Percentiles rank a stretch among this genome's conserved stretches.
phyloP scores from a whole-genome alignment of 2,888 invertebrate genomes.

The Sarcophaga caerulescens region DNA sequence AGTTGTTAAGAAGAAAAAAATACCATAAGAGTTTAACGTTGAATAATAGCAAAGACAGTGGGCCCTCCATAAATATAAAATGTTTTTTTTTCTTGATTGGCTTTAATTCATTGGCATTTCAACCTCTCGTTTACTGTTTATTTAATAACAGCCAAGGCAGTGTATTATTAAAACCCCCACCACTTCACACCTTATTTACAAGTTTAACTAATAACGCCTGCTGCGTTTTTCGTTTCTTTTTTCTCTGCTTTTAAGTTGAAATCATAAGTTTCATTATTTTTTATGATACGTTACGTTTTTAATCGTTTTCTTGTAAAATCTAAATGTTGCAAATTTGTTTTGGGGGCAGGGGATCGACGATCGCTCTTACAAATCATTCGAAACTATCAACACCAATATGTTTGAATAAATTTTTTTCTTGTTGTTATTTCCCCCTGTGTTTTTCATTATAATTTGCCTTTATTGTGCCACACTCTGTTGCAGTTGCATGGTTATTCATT shows the following conservation, averaged over 20 bases:
- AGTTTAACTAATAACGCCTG: constrained; percentile 66
- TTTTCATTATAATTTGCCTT: background rate
- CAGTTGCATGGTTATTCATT: constrained; percentile 53
- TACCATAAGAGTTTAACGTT: background rate
- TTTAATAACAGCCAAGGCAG: background rate
- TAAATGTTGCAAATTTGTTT: constrained; percentile 62
- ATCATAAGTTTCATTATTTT: constrained; percentile 30
- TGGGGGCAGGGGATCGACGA: background rate
- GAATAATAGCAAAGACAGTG: background rate
- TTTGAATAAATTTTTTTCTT: constrained; percentile 33
- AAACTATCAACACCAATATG: constrained; percentile 62
- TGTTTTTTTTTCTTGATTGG: too few relatives aligned
- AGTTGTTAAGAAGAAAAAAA: background rate
- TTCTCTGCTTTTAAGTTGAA: background rate
- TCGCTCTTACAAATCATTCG: constrained; percentile 10
- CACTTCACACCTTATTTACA: constrained; percentile 66
- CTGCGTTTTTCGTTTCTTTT: background rate
- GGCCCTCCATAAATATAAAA: background rate
- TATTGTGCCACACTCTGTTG: constrained; percentile 56
- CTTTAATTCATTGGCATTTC: too few relatives aligned
- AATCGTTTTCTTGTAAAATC: background rate
- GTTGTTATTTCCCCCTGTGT: background rate
- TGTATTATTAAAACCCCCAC: constrained; percentile 38
- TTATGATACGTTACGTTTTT: constrained; percentile 12
- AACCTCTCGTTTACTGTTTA: too few relatives aligned